phyloP scores from a whole-genome alignment of 92 coral and sea anemone genomes.

The Zoanthus sociatus region DNA sequence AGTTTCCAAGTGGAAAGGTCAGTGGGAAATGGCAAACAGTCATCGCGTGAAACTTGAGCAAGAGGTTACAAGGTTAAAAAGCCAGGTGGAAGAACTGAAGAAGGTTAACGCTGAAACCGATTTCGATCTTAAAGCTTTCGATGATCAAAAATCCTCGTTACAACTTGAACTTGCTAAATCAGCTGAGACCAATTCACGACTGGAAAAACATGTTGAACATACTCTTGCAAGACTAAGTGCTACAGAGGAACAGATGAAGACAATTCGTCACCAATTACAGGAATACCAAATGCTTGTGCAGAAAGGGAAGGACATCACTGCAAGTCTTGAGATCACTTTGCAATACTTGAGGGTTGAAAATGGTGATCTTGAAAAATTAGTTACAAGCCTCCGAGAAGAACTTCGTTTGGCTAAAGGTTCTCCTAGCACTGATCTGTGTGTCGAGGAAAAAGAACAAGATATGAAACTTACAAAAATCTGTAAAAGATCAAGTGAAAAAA shows the following conservation, averaged over 20 bases:
- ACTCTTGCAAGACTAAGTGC: conserved; percentile 13
- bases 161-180: conserved; percentile 13
- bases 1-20: conserved; percentile 32
- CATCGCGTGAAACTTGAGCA: neutral
- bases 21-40: conserved; percentile 5
- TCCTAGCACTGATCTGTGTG: neutral
- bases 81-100: conserved; percentile 9
- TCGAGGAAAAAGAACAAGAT: conserved; percentile 15
- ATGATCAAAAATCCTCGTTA: neutral
- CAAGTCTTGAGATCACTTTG: conserved; percentile 22
- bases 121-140: neutral
- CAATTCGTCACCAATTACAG: conserved; percentile 17
- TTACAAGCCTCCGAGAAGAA: conserved; percentile 11
- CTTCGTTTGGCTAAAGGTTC: neutral
- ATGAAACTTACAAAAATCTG: neutral
- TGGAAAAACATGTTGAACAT: conserved; percentile 25
- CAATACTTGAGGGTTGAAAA: conserved; percentile 33
- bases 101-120: neutral
- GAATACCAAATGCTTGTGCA: conserved; percentile 36
- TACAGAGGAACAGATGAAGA: conserved; percentile 33
- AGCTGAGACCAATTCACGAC: conserved; percentile 12
- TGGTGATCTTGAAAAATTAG: conserved; percentile 16
- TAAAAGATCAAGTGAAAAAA: neutral
- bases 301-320: conserved; percentile 29
- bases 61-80: neutral